phyloP scores from a whole-genome alignment of 2,113 vertebrate species.

The Junco hyemalis region DNA sequence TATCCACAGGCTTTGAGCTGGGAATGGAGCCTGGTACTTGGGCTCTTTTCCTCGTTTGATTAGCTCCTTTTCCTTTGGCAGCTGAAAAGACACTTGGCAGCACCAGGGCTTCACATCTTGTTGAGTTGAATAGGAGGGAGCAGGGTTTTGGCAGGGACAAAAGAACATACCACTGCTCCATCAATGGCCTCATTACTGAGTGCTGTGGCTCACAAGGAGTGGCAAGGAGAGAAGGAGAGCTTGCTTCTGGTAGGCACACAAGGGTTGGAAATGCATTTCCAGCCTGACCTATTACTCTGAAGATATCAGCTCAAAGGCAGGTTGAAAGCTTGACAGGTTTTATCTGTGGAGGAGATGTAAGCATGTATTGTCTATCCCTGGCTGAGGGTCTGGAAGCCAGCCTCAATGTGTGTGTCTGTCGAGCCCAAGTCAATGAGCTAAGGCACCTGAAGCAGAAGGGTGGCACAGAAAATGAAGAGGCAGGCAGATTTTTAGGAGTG shows the following conservation, averaged over 20 bases:
- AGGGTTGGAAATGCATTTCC: neutral
- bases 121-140: constrained; percentile 37
- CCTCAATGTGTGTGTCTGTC: neutral
- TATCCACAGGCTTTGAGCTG: neutral
- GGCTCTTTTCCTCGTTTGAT: neutral
- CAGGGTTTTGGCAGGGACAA: constrained; percentile 34
- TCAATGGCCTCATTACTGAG: constrained; percentile 19
- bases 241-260: neutral
- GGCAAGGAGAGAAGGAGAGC: neutral
- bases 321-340: neutral
- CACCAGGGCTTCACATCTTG: neutral
- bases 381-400: neutral
- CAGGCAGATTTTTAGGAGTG: neutral
- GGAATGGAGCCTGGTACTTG: neutral
- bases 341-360: neutral
- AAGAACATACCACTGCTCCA: constrained; percentile 13
- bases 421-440: neutral
- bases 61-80: constrained; percentile 42
- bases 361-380: rapidly evolving
- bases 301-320: neutral
- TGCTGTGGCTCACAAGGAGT: neutral
- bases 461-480: neutral
- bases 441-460: neutral
- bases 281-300: neutral
- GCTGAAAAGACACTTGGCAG: constrained; percentile 46